These are phyloP conservation scores for Labrus mixtus DNA, from an alignment of 2,113 vertebrate genomes.

Conservation along the genomic window DNA sequence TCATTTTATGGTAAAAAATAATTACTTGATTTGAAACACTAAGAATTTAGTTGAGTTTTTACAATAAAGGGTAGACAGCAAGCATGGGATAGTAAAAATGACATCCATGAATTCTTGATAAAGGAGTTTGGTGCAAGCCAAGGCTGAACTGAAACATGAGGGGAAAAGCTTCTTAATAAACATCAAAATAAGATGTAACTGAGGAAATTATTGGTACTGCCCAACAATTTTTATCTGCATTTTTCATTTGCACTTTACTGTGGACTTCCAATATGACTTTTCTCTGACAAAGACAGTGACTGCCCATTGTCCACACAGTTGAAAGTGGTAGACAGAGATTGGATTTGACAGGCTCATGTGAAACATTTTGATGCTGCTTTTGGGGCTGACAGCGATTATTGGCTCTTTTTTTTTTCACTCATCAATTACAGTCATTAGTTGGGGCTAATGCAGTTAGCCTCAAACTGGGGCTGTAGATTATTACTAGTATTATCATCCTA, in stretches of 20 bases:
- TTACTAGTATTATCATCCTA: conserved; percentile 24
- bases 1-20: too few relatives aligned
- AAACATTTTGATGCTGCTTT: conserved; percentile 39
- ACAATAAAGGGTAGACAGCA: neutral
- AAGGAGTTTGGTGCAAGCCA: neutral
- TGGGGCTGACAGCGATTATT: conserved; percentile 29
- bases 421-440: conserved; percentile 46
- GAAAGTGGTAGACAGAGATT: conserved; percentile 14
- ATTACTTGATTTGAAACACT: neutral
- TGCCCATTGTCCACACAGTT: conserved; percentile 26
- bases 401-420: conserved; percentile 38
- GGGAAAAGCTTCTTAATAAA: neutral
- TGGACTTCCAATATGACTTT: neutral
- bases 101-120: neutral
- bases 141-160: neutral
- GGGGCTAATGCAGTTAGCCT: conserved; percentile 20
- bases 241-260: conserved; percentile 2
- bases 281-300: conserved; percentile 25
- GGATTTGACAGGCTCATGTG: conserved; percentile 34
- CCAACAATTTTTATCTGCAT: neutral
- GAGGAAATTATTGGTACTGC: neutral
- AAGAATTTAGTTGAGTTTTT: neutral
- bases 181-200: neutral
- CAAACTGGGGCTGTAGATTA: conserved; percentile 36
- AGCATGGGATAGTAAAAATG: neutral